Evolutionary conservation across 2,888 invertebrate species (phyloP).

Genomic region (Yponomeuta evonymella): DNA sequence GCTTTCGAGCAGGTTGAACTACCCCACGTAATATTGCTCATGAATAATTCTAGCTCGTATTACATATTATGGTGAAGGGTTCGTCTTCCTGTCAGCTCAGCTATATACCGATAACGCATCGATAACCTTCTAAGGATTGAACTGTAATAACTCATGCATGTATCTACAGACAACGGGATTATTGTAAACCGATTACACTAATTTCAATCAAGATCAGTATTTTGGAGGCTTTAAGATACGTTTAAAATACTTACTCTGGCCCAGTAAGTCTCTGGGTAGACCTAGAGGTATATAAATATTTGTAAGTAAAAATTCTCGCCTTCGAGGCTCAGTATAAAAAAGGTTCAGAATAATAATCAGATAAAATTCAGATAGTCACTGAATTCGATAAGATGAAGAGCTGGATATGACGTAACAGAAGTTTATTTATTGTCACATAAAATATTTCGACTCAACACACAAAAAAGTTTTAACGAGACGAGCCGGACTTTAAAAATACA

Average conservation of each 20-base stretch:
- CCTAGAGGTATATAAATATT: too few species aligned
- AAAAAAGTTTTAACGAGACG: constrained; percentile 14
- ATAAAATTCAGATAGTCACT: neutral
- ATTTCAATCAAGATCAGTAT: neutral
- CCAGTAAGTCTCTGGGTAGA: too few species aligned
- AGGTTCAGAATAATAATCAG: too few species aligned
- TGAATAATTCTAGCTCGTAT: constrained; percentile 38
- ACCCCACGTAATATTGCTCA: constrained; percentile 26
- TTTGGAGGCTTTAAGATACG: too few species aligned
- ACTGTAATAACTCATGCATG: neutral
- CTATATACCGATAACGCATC: constrained; percentile 12
- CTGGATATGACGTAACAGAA: neutral
- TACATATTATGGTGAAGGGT: constrained; percentile 28
- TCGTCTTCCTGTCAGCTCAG: constrained; percentile 23
- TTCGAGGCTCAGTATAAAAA: too few species aligned
- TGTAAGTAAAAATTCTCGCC: too few species aligned
- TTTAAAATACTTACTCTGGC: neutral
- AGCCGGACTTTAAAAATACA: constrained; percentile 11
- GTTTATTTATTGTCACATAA: neutral
- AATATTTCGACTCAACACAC: neutral
- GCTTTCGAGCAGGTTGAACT: constrained; percentile 29
- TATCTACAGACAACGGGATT: neutral
- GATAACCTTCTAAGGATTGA: neutral
- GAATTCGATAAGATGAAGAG: neutral
- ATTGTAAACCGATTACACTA: neutral